Evolutionary conservation across 2,888 invertebrate genomes (phyloP).

Genomic region (Steinernema scapterisci): DNA sequence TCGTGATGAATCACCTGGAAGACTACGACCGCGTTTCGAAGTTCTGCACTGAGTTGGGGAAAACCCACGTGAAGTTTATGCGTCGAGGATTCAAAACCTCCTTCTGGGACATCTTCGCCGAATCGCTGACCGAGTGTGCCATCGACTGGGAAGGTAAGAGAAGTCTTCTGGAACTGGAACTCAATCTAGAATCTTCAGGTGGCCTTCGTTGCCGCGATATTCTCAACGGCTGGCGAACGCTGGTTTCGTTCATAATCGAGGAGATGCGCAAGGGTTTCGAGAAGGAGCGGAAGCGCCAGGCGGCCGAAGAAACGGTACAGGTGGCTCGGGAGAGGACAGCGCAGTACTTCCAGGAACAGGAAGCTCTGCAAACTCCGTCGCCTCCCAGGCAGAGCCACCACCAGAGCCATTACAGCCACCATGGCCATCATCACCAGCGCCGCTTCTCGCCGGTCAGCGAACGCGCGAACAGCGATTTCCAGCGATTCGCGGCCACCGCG

Average conservation of each 20-base stretch:
- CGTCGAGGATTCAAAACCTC: conserved; percentile 40
- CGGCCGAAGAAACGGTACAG: conserved; percentile 1
- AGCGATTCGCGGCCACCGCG: conserved; percentile 8
- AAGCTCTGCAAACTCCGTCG: not conserved
- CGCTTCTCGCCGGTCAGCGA: conserved; percentile 8
- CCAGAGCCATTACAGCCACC: not conserved
- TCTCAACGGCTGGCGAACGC: conserved; percentile 39
- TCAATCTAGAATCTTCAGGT: not conserved
- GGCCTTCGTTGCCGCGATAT: conserved; percentile 37
- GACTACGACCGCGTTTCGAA: conserved; percentile 37
- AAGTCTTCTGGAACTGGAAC: no score
- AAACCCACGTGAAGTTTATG: conserved; percentile 38
- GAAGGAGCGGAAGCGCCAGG: conserved; percentile 30
- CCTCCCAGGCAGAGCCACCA: conserved; percentile 3
- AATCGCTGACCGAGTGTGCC: conserved; percentile 39
- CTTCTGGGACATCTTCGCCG: conserved; percentile 44
- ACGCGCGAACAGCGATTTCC: conserved; percentile 5
- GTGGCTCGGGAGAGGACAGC: not conserved
- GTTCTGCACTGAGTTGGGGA: conserved; percentile 38
- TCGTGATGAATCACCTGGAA: conserved; percentile 40
- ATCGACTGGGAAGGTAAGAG: conserved; percentile 33
- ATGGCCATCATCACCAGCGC: not conserved
- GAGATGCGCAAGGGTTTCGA: conserved; percentile 41
- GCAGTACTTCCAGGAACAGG: not conserved
- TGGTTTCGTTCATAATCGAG: conserved; percentile 40